Base-by-base conservation (phyloP, 53 echinoderm and acorn worm species). In the Luidia sarsii region DNA sequence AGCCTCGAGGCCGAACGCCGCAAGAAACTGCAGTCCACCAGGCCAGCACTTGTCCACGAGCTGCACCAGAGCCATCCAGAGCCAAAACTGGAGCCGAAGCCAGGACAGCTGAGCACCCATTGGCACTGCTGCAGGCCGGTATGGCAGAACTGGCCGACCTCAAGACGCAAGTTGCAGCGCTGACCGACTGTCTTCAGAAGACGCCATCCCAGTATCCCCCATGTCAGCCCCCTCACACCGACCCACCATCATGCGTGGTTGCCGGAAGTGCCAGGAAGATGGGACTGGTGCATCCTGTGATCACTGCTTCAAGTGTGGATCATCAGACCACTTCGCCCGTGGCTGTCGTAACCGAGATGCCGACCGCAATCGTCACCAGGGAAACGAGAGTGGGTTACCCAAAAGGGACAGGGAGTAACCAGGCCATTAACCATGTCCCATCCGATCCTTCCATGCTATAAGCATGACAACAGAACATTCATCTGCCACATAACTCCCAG, bases 341-440 rank as follows among this genome's bases (percentile, higher is more conserved):
- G 65, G 65, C 10, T 65, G 79, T 43, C n/a, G 63, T 13, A 25
- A 39, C 3, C 25, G 54, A 41, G 43, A 25, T 16, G n/a, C 43
- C 9, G 24, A 39, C 2, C n/a, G n/a, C n/a, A n/a, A n/a, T n/a
- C 46, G 30, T 9, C 20, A 35, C 60, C 64, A 62, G 69, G 69
- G 69, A 82, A 68, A 68, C 59, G 37, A 7, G 9, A 19, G 20
- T 22, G 45, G 71, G 83, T 83, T 70, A 41, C 71, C 22, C 48
- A 32, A 39, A 20, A 3, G 83, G 65, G 83, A 57, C 71, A 57
- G 55, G 59, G 70, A 43, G 83, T 55, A 48, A 68, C 83, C 70
- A 65, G 32, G 39, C 28, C 20, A 13, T 16, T 39, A 54, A 19
- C 2, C 55, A 19, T 5, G 65, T 65, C 65, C 41, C 65, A 65